A percentile compares a stretch with the other conserved stretches of the same genome.
These are phyloP conservation scores for Aegypius monachus DNA, from an alignment of 2,113 vertebrate species.

Conservation along the genomic window DNA sequence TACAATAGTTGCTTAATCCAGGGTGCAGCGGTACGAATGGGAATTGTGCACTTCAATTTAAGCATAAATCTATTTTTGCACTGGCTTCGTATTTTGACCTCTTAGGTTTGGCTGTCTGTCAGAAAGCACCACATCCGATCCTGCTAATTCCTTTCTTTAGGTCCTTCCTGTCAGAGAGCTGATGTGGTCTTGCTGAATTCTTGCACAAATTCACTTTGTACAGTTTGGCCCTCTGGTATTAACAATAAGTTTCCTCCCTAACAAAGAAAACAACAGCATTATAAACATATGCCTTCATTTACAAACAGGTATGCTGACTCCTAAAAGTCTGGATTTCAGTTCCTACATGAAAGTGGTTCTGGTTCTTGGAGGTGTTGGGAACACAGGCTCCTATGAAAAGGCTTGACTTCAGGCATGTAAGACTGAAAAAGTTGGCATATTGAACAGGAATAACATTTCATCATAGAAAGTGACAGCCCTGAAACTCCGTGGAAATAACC, in stretches of 20 bases:
- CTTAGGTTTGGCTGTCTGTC: not conserved
- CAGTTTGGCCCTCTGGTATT: not conserved
- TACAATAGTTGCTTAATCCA: not conserved
- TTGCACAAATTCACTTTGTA: not conserved
- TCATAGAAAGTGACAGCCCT: not conserved
- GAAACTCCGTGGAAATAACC: not conserved
- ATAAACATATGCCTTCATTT: not conserved
- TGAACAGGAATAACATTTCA: not conserved
- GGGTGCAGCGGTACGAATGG: not conserved
- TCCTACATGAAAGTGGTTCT: not conserved
- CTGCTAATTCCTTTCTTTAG: conserved; percentile 49
- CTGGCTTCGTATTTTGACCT: conserved; percentile 23
- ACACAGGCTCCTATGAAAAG: not conserved
- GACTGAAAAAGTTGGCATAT: not conserved
- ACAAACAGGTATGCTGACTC: not conserved
- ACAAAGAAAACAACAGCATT: not conserved
- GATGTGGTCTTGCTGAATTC: conserved; percentile 28
- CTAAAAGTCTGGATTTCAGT: not conserved
- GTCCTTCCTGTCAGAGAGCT: conserved; percentile 20
- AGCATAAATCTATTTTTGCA: conserved; percentile 37
- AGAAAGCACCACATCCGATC: conserved; percentile 44
- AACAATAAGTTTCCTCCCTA: conserved; percentile 8
- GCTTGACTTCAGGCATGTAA: not conserved
- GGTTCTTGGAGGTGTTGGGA: not conserved
- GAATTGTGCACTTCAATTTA: not conserved